phyloP scores from a whole-genome alignment of 2,888 invertebrate genomes.

The Caenorhabditis imperialis region DNA sequence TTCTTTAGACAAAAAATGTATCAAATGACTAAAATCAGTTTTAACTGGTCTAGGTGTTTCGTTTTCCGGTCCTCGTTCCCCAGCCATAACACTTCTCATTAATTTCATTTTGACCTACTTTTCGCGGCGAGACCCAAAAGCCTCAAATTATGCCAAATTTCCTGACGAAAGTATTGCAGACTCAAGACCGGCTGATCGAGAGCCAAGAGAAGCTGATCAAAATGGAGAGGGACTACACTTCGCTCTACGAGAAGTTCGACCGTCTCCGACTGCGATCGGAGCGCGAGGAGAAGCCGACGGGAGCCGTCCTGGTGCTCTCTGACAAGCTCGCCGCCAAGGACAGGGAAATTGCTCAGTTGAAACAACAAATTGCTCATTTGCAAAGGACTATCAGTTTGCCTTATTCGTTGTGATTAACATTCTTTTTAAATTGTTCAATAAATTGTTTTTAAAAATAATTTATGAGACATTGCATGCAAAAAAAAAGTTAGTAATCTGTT shows the following conservation, averaged over 20 bases:
- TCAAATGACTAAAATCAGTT: too few relatives aligned
- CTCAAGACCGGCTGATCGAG: conserved; percentile 34
- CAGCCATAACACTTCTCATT: too few relatives aligned
- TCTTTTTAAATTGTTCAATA: background rate
- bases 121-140: too few relatives aligned
- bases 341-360: conserved; percentile 65
- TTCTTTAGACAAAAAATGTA: too few relatives aligned
- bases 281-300: conserved; percentile 49
- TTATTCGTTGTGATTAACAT: background rate
- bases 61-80: too few relatives aligned
- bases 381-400: conserved; percentile 35
- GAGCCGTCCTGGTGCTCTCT: conserved; percentile 65
- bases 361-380: conserved; percentile 43
- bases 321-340: conserved; percentile 74
- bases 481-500: too few relatives aligned
- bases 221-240: conserved; percentile 36
- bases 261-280: conserved; percentile 20
- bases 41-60: too few relatives aligned
- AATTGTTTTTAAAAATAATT: background rate
- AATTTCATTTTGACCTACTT: too few relatives aligned
- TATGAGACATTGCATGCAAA: too few relatives aligned
- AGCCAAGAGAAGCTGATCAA: conserved; percentile 39
- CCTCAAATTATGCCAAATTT: too few relatives aligned
- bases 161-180: too few relatives aligned
- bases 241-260: conserved; percentile 38